Percentiles rank a stretch among this genome's conserved stretches.
These are phyloP conservation scores for Sepioteuthis lessoniana DNA, from an alignment of 2,888 invertebrate species.

Conservation along the genomic window DNA sequence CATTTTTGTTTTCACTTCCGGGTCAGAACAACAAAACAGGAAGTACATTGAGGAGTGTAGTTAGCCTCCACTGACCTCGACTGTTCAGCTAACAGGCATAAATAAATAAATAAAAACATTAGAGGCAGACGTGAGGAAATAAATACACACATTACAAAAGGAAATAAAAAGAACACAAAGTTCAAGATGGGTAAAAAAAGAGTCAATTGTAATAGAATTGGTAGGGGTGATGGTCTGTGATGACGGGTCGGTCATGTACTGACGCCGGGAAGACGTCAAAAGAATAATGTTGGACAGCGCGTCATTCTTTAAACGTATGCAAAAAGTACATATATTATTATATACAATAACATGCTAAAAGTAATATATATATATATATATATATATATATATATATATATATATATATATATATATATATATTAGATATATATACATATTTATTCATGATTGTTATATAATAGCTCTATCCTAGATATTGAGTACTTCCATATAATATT, in stretches of 20 bases:
- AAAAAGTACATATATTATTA: not conserved
- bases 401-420: not conserved
- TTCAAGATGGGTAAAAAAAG: not conserved
- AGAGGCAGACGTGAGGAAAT: not conserved
- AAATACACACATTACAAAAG: not conserved
- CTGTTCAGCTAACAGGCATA: not conserved
- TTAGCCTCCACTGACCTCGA: not conserved
- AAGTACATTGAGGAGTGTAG: not conserved
- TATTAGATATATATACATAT: no score
- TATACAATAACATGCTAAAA: no score
- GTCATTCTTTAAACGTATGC: not conserved
- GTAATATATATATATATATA: not conserved
- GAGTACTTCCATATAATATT: no score
- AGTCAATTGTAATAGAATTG: not conserved
- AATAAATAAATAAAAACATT: not conserved
- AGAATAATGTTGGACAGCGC: not conserved
- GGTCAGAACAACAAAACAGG: slow-evolving; percentile 23
- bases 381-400: not conserved
- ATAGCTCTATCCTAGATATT: no score
- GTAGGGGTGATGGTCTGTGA: not conserved
- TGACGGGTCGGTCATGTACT: not conserved
- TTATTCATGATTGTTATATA: no score
- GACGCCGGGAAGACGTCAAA: not conserved
- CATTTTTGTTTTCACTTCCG: not conserved
- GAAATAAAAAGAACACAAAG: not conserved